Conservation (phyloP, 2,888 invertebrate genomes). For the Dynastes hyllus region DNA sequence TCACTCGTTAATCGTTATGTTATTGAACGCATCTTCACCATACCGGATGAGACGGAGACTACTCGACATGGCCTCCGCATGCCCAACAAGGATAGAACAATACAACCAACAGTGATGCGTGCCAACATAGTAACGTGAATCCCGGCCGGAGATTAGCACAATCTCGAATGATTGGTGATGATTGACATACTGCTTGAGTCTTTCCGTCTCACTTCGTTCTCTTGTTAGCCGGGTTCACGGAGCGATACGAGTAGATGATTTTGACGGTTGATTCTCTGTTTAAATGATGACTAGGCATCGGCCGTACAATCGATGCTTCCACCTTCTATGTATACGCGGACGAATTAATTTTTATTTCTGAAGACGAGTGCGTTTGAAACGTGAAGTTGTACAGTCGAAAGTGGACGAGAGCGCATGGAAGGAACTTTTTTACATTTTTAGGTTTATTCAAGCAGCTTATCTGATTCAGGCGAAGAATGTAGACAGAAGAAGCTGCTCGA, state of each 20-base stretch:
- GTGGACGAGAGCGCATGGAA: slow-evolving; percentile 2
- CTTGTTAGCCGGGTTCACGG: not conserved
- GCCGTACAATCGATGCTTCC: slow-evolving; percentile 13
- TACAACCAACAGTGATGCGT: slow-evolving; percentile 43
- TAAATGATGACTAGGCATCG: slow-evolving; percentile 43
- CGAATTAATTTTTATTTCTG: slow-evolving; percentile 27
- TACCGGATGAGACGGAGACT: slow-evolving; percentile 31
- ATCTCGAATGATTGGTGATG: slow-evolving; percentile 54
- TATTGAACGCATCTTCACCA: slow-evolving; percentile 48
- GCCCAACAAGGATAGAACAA: slow-evolving; percentile 27
- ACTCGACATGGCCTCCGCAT: not conserved
- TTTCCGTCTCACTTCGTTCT: slow-evolving; percentile 9
- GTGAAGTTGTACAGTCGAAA: slow-evolving; percentile 2
- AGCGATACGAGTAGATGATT: slow-evolving; percentile 26
- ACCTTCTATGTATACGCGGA: not conserved
- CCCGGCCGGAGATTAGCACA: slow-evolving; percentile 52
- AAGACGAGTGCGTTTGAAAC: slow-evolving; percentile 12
- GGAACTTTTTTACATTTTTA: slow-evolving; percentile 21
- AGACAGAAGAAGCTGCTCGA: not conserved
- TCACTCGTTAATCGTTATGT: slow-evolving; percentile 49
- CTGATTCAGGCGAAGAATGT: slow-evolving; percentile 5
- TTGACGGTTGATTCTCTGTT: slow-evolving; percentile 42
- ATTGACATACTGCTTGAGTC: slow-evolving; percentile 48
- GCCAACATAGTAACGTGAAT: slow-evolving; percentile 46
- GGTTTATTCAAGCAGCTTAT: not conserved